Conservation (phyloP, 2,113 vertebrate genomes). For the Cololabis saira region DNA sequence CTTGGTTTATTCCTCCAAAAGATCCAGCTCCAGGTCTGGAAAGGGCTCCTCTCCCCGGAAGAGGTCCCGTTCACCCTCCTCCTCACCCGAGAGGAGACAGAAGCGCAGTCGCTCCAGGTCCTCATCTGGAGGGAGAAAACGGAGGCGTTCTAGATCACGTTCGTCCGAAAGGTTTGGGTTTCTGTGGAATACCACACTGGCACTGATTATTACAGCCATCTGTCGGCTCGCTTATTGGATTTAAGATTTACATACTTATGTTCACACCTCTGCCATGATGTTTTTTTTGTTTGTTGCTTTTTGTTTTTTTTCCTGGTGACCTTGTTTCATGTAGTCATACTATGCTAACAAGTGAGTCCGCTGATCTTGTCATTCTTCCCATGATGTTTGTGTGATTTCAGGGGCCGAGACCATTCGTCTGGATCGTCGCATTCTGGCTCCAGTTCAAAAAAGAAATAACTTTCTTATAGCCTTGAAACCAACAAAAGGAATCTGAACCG, state of each 20-base stretch:
- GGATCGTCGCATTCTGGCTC: slow-evolving; percentile 98
- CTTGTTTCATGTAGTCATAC: slow-evolving; percentile 21
- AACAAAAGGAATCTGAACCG: slow-evolving; percentile 52
- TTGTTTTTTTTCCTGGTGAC: not conserved
- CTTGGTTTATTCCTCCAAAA: slow-evolving; percentile 94
- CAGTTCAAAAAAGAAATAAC: slow-evolving; percentile 98
- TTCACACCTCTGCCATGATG: slow-evolving; percentile 12
- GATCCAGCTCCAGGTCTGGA: slow-evolving; percentile 99
- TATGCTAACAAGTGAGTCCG: not conserved
- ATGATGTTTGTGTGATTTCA: slow-evolving; percentile 86
- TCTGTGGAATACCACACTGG: slow-evolving; percentile 96
- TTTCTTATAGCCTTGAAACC: slow-evolving; percentile 64
- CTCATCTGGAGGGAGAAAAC: slow-evolving; percentile 95
- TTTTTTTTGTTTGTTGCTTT: not conserved
- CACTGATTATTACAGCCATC: slow-evolving; percentile 71
- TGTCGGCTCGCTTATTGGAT: slow-evolving; percentile 56
- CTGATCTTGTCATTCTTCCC: slow-evolving; percentile 66
- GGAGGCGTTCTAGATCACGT: slow-evolving; percentile 97
- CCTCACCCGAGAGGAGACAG: slow-evolving; percentile 92
- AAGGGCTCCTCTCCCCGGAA: slow-evolving; percentile 94
- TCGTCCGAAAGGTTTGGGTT: slow-evolving; percentile 99
- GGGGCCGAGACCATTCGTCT: slow-evolving; percentile 90
- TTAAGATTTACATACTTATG: slow-evolving; percentile 40
- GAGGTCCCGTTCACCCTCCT: slow-evolving; percentile 93
- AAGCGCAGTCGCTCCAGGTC: slow-evolving; percentile 98